Evolutionary conservation across 2,113 vertebrate genomes (phyloP).

Genomic region (Pandion haliaetus): DNA sequence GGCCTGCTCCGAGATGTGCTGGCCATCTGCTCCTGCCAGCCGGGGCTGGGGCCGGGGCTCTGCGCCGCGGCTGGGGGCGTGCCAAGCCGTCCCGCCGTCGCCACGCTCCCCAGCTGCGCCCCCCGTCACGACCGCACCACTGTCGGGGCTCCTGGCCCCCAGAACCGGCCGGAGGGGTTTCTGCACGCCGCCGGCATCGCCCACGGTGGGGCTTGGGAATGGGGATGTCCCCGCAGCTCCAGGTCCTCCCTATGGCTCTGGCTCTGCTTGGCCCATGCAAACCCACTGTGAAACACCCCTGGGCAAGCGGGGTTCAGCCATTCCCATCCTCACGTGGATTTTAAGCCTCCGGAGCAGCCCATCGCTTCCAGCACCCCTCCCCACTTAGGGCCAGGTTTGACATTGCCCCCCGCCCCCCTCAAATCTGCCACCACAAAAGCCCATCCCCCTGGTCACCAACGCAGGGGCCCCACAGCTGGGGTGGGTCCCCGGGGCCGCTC

Average conservation of each 20-base stretch:
- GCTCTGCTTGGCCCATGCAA: neutral
- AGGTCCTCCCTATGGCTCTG: neutral
- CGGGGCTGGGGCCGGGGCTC: conserved; percentile 53
- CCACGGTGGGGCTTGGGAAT: fast-evolving
- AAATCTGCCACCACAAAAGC: neutral
- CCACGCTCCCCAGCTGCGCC: conserved; percentile 58
- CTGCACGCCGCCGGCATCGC: fast-evolving
- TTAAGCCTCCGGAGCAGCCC: neutral
- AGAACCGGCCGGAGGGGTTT: neutral
- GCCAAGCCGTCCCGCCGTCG: conserved; percentile 31
- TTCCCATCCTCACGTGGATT: neutral
- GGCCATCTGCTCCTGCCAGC: conserved; percentile 67
- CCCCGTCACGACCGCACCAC: neutral
- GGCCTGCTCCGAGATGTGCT: conserved; percentile 56
- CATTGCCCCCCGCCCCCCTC: fast-evolving
- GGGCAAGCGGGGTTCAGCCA: neutral
- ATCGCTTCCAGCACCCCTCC: neutral
- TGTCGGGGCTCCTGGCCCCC: neutral
- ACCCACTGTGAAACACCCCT: neutral
- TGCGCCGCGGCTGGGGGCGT: conserved; percentile 37
- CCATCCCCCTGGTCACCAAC: neutral
- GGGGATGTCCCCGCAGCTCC: neutral
- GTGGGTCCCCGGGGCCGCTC: neutral
- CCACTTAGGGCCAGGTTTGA: neutral
- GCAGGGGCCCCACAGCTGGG: neutral